phyloP scores from a whole-genome alignment of 1,140 invertebrate genomes.

The Pseudomyrmex flavicornis region DNA sequence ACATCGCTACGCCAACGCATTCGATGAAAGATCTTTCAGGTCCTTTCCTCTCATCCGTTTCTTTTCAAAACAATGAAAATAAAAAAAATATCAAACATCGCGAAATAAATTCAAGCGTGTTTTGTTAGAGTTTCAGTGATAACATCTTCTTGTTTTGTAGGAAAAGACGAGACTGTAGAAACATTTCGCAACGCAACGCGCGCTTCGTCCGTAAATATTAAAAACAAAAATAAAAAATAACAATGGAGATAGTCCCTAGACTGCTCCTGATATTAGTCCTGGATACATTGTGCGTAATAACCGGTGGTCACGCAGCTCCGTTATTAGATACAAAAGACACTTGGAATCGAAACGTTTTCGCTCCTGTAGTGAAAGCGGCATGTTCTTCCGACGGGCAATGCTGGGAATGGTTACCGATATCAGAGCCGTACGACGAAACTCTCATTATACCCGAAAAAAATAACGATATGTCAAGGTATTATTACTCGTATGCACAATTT shows the following conservation, averaged over 20 bases:
- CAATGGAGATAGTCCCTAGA: slow-evolving; percentile 24
- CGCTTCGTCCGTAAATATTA: not conserved
- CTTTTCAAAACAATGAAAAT: slow-evolving; percentile 19
- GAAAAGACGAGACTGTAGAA: not conserved
- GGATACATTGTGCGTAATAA: slow-evolving; percentile 21
- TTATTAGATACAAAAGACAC: slow-evolving; percentile 12
- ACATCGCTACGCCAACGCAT: slow-evolving; percentile 7
- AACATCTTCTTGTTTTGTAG: not conserved
- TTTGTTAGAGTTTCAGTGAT: not conserved
- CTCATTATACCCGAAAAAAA: slow-evolving; percentile 36
- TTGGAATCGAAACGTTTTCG: slow-evolving; percentile 31
- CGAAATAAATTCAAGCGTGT: not conserved
- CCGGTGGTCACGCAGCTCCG: slow-evolving; percentile 41
- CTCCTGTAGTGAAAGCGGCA: slow-evolving; percentile 31
- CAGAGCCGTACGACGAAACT: slow-evolving; percentile 17
- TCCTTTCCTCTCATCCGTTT: slow-evolving; percentile 10
- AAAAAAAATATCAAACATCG: not conserved
- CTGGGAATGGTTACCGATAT: slow-evolving; percentile 68
- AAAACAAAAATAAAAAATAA: not conserved
- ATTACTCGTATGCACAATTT: not conserved
- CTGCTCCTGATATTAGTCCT: slow-evolving; percentile 3
- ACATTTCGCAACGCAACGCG: not conserved
- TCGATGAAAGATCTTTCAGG: not conserved
- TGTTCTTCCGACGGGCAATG: slow-evolving; percentile 65
- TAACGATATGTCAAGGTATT: slow-evolving; percentile 46